A percentile compares a stretch with the other conserved stretches of the same genome.
phyloP scores from a whole-genome alignment of 2,797 vertebrate species.

The Syngnathus rostellatus region DNA sequence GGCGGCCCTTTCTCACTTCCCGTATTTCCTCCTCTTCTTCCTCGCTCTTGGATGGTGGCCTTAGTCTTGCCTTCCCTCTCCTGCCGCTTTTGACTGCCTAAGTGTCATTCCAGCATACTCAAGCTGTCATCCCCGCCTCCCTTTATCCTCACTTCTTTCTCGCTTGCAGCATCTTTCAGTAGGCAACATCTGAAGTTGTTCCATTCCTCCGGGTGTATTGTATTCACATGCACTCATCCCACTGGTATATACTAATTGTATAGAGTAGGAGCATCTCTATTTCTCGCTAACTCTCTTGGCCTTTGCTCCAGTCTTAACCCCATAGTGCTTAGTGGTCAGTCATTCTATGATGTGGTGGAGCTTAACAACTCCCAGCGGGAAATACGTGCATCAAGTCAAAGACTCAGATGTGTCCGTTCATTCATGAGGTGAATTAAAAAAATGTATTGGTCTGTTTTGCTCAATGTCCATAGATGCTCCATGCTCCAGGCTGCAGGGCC shows the following conservation, averaged over 20 bases:
- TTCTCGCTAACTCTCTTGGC: not conserved
- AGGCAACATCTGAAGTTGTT: slow-evolving; percentile 19
- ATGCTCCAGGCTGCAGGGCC: slow-evolving; percentile 88
- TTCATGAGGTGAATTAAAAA: slow-evolving; percentile 18
- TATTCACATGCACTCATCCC: not conserved
- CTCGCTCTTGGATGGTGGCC: slow-evolving; percentile 1
- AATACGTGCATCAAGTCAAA: slow-evolving; percentile 31
- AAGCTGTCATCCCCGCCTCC: not conserved
- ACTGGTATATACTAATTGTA: slow-evolving; percentile 33
- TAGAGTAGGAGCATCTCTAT: slow-evolving; percentile 9
- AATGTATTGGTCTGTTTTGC: not conserved
- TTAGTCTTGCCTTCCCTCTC: slow-evolving; percentile 13
- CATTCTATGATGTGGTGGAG: slow-evolving; percentile 33
- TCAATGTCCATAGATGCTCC: slow-evolving; percentile 73
- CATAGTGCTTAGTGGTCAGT: slow-evolving; percentile 34
- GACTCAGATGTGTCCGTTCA: slow-evolving; percentile 8
- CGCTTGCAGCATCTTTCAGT: slow-evolving; percentile 22
- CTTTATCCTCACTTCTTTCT: slow-evolving; percentile 39
- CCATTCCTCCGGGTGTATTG: slow-evolving; percentile 20
- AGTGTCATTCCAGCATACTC: slow-evolving; percentile 26
- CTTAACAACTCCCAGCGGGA: slow-evolving; percentile 46
- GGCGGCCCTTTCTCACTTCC: slow-evolving; percentile 11
- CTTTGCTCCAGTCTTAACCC: slow-evolving; percentile 19
- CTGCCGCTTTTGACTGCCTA: slow-evolving; percentile 21
- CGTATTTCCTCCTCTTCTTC: slow-evolving; percentile 4